A percentile compares a stretch with the other conserved stretches of the same genome.
Evolutionary conservation across 23 tunicate species (phyloP).

Genomic region (Halocynthia aurantium): DNA sequence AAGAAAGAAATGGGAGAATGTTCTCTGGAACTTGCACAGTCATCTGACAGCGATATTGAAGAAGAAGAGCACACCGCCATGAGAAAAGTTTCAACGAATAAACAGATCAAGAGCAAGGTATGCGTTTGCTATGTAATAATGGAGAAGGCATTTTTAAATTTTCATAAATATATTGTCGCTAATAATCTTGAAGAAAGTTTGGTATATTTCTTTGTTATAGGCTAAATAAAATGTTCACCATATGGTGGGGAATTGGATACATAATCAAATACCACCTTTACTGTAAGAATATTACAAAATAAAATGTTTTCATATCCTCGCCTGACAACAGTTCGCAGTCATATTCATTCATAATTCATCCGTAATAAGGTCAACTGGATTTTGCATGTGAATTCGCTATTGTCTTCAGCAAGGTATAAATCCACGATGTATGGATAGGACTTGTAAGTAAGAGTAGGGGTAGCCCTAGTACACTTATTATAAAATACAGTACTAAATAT

Average conservation of each 20-base stretch:
- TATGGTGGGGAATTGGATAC: no score
- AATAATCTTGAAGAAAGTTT: background rate
- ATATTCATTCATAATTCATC: background rate
- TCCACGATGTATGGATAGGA: no score
- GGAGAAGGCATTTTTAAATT: background rate
- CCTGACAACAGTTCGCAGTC: background rate
- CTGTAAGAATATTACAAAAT: no score
- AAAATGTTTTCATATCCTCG: background rate
- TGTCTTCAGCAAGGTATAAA: no score
- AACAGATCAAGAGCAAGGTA: conserved; percentile 66
- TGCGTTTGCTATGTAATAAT: background rate
- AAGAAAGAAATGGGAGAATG: no score
- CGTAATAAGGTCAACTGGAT: no score
- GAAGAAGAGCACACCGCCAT: conserved; percentile 19
- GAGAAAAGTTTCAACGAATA: conserved; percentile 83
- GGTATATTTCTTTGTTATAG: background rate
- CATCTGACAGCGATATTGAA: conserved; percentile 64
- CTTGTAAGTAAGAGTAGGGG: no score
- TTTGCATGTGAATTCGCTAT: no score
- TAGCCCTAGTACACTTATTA: no score
- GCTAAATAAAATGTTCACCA: background rate
- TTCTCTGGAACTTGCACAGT: background rate
- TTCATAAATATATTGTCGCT: background rate
- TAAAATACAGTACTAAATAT: no score
- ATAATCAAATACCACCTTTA: no score